A percentile compares a stretch with the other conserved stretches of the same genome.
Conservation (phyloP, 2,797 vertebrate genomes). For the Clarias fuscus region DNA sequence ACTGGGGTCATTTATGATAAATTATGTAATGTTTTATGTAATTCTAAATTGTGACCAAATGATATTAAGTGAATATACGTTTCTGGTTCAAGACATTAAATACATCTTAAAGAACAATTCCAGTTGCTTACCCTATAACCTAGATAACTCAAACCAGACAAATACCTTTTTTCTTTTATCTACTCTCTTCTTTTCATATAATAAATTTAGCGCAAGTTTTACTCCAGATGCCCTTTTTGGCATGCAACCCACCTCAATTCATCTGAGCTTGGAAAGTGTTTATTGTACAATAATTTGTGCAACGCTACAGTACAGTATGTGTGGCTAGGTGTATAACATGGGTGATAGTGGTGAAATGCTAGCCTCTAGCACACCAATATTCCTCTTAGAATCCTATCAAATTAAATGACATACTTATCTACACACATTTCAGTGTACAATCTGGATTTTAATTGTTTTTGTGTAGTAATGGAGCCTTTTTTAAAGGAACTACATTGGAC, state of each 20-base stretch:
- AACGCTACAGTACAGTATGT: too few species aligned
- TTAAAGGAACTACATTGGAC: neutral
- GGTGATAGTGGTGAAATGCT: too few species aligned
- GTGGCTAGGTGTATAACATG: too few species aligned
- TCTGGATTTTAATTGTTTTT: neutral
- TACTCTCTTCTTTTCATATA: too few species aligned
- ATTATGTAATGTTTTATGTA: neutral
- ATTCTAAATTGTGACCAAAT: neutral
- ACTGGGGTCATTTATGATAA: constrained; percentile 9
- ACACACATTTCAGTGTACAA: neutral
- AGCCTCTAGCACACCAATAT: neutral
- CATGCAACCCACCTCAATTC: too few species aligned
- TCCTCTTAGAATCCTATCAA: neutral
- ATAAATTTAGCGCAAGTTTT: too few species aligned
- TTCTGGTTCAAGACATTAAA: neutral
- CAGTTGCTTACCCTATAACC: too few species aligned
- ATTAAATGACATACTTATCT: too few species aligned
- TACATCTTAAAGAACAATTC: neutral
- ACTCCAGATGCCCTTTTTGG: too few species aligned
- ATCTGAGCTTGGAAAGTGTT: too few species aligned
- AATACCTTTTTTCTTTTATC: neutral
- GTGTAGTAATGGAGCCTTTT: neutral
- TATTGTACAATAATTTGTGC: too few species aligned
- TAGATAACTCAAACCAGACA: neutral
- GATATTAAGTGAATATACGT: neutral